phyloP scores from a whole-genome alignment of 2,888 invertebrate genomes.

The Piscicola geometra region DNA sequence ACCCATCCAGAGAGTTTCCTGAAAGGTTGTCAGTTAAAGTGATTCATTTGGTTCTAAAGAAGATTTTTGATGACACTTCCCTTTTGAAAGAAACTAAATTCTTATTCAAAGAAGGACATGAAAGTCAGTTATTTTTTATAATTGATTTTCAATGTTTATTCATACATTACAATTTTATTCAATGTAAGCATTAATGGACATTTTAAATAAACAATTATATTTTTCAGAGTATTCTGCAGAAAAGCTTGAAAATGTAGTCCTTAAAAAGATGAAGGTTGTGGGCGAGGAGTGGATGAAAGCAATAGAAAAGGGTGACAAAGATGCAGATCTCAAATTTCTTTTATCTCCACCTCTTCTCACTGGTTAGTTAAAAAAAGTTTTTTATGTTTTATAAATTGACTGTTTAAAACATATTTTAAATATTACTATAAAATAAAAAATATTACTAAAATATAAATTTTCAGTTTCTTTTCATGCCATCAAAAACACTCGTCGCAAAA shows the following conservation, averaged over 20 bases:
- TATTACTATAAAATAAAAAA: background rate
- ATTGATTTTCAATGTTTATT: too few relatives aligned
- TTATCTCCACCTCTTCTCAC: background rate
- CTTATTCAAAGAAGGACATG: background rate
- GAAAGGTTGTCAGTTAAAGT: background rate
- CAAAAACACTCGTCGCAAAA: slow-evolving; percentile 76
- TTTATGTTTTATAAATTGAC: background rate
- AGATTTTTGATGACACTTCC: background rate
- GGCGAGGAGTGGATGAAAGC: background rate
- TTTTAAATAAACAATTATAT: too few relatives aligned
- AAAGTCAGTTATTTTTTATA: background rate
- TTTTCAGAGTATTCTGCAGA: slow-evolving; percentile 8
- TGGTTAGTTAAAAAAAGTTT: background rate
- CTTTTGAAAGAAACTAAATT: background rate
- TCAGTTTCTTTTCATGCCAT: slow-evolving; percentile 66
- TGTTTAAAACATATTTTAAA: background rate
- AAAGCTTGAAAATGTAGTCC: background rate
- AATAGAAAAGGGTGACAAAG: background rate
- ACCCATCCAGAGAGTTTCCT: background rate
- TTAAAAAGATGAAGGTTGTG: background rate
- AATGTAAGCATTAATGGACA: too few relatives aligned
- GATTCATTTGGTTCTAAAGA: background rate
- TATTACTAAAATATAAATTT: background rate
- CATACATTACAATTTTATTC: too few relatives aligned
- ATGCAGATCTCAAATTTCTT: background rate